Evolutionary conservation across 2,113 vertebrate genomes (phyloP), one percentile per base, ranked within the genome.

Genomic region (Megaceryle maxima): DNA sequence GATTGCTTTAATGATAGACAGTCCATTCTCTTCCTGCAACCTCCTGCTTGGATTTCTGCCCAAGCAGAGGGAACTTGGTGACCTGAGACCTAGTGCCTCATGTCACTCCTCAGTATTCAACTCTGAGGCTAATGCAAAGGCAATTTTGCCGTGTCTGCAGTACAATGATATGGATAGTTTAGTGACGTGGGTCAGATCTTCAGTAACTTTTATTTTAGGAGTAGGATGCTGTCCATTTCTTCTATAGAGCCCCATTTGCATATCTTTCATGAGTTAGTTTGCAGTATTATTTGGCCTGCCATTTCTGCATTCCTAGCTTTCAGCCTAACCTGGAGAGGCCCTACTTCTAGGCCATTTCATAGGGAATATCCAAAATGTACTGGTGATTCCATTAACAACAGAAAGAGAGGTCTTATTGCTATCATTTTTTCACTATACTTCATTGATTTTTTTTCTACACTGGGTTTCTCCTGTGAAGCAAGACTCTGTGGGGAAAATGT

Each of bases 21-120:
- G 78, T 79, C 70, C 74, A 63, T 94, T 94, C 87, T 94, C 75
- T 91, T 87, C 85, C 68, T 82, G 74, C 35, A 91, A 68, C 48
- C 89, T 82, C 62, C 62, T 95, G 92, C 78, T 87, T 95, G 92
- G 70, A 97, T 79, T 87, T 91, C 82, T 94, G 94, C 87, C 88
- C 82, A 64, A n/a, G 70, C 13, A 31, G 12, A 85, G 78, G 74
- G 66, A 95, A 90, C 78, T 90, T 56, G 26, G 66, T 90, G 95
- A 91, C 85, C 92, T 60, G 88, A 84, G 62, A 76, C 43, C 57
- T 41, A 46, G 25, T 64, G 75, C 62, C 88, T 90, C 74, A 24
- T 75, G 66, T 67, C 69, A 70, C 60, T 78, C n/a, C 76, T 56
- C 77, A 19, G 44, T 43, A 51, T 41, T 44, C 5, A 6, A n/a